Percentiles rank a stretch among this genome's conserved stretches.
These are phyloP conservation scores for Trididemnum miniatum DNA, from an alignment of 23 tunicate species.

Conservation along the genomic window DNA sequence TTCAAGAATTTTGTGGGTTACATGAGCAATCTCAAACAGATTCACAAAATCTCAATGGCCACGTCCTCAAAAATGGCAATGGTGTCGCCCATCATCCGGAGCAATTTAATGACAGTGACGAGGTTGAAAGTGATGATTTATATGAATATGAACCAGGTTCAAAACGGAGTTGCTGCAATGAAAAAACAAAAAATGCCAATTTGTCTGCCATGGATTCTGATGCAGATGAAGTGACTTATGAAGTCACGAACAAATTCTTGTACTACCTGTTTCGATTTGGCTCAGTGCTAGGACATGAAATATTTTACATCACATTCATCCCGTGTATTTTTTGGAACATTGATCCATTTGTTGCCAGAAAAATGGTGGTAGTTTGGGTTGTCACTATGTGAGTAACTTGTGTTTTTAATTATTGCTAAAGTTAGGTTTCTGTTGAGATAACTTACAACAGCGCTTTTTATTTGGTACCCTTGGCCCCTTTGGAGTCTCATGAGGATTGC, in stretches of 20 bases:
- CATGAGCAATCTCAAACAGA: not conserved
- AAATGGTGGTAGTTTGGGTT: conserved; percentile 92
- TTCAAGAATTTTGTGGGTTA: conserved; percentile 96
- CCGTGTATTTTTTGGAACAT: conserved; percentile 91
- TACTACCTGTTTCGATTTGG: conserved; percentile 85
- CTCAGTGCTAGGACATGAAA: conserved; percentile 81
- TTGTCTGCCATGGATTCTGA: not conserved
- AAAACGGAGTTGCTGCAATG: not conserved
- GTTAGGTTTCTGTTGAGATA: no score
- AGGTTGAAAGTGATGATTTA: conserved; percentile 38
- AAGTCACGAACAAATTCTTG: conserved; percentile 61
- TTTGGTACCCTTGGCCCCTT: no score
- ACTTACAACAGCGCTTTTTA: no score
- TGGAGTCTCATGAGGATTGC: no score
- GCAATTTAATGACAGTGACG: no score
- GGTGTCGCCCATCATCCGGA: no score
- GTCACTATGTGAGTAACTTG: conserved; percentile 86
- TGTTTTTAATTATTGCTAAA: no score
- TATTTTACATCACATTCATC: conserved; percentile 80
- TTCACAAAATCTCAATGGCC: not conserved
- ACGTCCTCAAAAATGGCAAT: no score
- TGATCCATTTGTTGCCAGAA: conserved; percentile 78
- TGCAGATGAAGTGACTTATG: conserved; percentile 27
- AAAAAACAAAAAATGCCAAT: not conserved
- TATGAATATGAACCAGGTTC: conserved; percentile 2